Evolutionary conservation across 2,888 invertebrate species (phyloP), one percentile per base, ranked within the genome.

Genomic region (Himalopsyche kuldschensis): DNA sequence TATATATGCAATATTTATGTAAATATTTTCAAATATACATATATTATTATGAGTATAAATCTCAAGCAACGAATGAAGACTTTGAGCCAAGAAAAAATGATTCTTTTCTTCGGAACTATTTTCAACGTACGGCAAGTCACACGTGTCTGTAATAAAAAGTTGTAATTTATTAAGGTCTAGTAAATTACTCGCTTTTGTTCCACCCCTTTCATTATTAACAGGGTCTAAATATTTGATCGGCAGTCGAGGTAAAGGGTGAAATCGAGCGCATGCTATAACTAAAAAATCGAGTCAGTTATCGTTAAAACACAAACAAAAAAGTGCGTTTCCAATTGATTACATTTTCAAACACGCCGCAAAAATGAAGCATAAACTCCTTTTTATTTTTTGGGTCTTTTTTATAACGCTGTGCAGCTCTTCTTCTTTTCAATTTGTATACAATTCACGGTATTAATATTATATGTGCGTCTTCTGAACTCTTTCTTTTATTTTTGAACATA

Each of bases 101-200:
- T 41, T 41, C 15, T 41, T 15, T 41, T 41, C 1, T 41, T 3
- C 3, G 15, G 15, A 41, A 11, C 41, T 41, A 15, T 41, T 55
- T 55, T 55, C 10, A 55, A 20, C 20, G 8, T 8, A 20, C 55
- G 24, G 4, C n/a, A 32, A 24, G 46, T 75, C 80, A 84, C 85
- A 84, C 85, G 85, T 81, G 85, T 81, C 82, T 79, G 32, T 81
- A 80, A 82, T 82, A 84, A 80, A 84, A 85, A 69, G 79, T 48
- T 85, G 77, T 81, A 81, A 85, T 85, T 83, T 84, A 84, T 82
- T 69, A 79, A 75, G 81, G 69, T 41, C 84, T 30, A 82, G 82
- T 82, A 84, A 82, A 82, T 84, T 80, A 80, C 80, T 6, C 41
- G 75, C 46, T 80, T 55, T 82, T 27, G 84, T 84, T 82, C 82